Conservation (phyloP, 2,888 invertebrate species). For the Eupithecia dodoneata region DNA sequence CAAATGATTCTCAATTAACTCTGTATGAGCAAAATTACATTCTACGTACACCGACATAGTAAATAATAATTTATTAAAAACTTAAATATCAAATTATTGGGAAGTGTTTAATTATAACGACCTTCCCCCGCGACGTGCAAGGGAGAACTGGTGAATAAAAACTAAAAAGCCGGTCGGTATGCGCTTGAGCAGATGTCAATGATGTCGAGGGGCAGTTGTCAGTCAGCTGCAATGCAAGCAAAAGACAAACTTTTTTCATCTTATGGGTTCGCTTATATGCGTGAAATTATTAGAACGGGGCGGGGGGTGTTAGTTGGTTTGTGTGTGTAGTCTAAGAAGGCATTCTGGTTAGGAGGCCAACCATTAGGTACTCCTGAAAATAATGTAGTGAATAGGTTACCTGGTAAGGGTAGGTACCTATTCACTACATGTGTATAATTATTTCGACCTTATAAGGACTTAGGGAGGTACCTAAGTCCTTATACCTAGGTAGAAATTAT, state of each 20-base stretch:
- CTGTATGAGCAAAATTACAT: conserved; percentile 35
- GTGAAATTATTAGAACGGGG: neutral
- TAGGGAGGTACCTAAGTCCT: no score
- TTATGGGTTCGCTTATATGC: neutral
- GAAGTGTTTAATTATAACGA: neutral
- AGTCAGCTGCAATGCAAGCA: neutral
- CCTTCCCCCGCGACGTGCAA: conserved; percentile 12
- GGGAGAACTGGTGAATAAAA: conserved; percentile 17
- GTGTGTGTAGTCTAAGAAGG: neutral
- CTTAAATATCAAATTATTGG: no score
- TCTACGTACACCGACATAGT: conserved; percentile 34
- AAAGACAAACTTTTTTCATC: neutral
- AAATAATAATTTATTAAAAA: neutral
- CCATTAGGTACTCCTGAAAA: no score
- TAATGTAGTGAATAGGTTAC: no score
- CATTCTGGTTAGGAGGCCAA: no score
- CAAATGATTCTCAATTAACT: conserved; percentile 31
- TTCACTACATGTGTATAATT: no score
- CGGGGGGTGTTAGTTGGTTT: neutral
- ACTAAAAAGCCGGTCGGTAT: neutral
- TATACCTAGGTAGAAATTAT: no score
- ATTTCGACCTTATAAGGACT: no score
- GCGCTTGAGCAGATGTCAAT: conserved; percentile 29
- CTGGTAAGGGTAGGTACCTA: no score
- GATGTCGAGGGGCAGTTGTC: neutral